Conservation (phyloP, 2,113 vertebrate species). For the Coptodon bakossiorum region DNA sequence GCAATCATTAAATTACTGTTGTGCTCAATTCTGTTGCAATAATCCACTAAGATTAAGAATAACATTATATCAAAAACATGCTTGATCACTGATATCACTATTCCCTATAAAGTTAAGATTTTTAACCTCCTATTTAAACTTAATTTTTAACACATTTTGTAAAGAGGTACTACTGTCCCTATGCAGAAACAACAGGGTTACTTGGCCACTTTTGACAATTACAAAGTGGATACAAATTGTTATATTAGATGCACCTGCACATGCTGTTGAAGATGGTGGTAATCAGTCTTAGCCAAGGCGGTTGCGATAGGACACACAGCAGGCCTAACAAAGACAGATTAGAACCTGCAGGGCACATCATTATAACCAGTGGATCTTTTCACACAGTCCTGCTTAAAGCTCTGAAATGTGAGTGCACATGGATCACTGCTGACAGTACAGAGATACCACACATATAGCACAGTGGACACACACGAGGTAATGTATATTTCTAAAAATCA, state of each 20-base stretch:
- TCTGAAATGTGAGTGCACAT: constrained; percentile 32
- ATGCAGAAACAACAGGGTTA: not conserved
- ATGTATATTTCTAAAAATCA: not conserved
- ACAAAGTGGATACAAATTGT: constrained; percentile 51
- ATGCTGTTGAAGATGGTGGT: constrained; percentile 46
- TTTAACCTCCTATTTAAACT: not conserved
- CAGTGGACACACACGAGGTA: not conserved
- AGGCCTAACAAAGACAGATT: constrained; percentile 71
- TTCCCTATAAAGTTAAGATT: not conserved
- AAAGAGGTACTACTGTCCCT: not conserved
- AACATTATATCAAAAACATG: not conserved
- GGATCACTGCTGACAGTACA: constrained; percentile 27
- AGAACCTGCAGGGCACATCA: constrained; percentile 46
- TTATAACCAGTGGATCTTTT: constrained; percentile 42
- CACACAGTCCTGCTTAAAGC: constrained; percentile 21
- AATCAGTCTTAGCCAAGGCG: constrained; percentile 63
- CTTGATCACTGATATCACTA: not conserved
- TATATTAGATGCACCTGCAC: constrained; percentile 46
- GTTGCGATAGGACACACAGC: constrained; percentile 33
- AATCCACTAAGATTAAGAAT: not conserved
- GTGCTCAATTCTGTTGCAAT: not conserved
- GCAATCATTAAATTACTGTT: not conserved
- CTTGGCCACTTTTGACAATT: constrained; percentile 51
- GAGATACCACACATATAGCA: constrained; percentile 19
- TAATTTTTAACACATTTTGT: not conserved